phyloP scores from a whole-genome alignment of 2,113 vertebrate species.

The Xenus cinereus region DNA sequence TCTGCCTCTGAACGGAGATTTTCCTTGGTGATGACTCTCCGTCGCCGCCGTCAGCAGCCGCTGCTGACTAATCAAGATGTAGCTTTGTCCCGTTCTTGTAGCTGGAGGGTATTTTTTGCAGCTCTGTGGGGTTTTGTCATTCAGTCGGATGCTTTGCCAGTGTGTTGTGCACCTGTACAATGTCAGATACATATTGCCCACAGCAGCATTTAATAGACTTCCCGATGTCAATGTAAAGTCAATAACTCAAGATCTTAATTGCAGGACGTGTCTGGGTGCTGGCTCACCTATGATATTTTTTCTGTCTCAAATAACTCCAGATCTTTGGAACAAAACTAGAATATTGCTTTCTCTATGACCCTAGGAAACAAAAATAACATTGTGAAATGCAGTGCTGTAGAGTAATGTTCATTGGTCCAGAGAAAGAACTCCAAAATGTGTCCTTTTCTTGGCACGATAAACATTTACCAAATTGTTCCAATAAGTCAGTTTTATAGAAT shows the following conservation, averaged over 20 bases:
- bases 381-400: background rate
- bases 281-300: background rate
- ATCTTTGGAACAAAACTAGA: background rate
- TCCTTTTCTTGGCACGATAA: background rate
- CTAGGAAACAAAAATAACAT: background rate
- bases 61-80: background rate
- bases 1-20: background rate
- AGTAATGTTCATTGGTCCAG: background rate
- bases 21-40: background rate
- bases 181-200: slow-evolving; percentile 42
- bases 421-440: background rate
- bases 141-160: background rate
- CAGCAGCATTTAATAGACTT: slow-evolving; percentile 48
- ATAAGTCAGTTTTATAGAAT: background rate
- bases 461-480: background rate
- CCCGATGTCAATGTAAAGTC: slow-evolving; percentile 31
- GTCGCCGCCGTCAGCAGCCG: background rate
- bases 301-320: background rate
- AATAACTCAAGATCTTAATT: slow-evolving; percentile 47
- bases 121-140: background rate
- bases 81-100: background rate
- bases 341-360: background rate
- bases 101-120: slow-evolving; percentile 12
- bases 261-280: background rate
- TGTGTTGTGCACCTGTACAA: slow-evolving; percentile 4